Base-by-base conservation (phyloP, 53 echinoderm and acorn worm species). In the Paracentrotus lividus region DNA sequence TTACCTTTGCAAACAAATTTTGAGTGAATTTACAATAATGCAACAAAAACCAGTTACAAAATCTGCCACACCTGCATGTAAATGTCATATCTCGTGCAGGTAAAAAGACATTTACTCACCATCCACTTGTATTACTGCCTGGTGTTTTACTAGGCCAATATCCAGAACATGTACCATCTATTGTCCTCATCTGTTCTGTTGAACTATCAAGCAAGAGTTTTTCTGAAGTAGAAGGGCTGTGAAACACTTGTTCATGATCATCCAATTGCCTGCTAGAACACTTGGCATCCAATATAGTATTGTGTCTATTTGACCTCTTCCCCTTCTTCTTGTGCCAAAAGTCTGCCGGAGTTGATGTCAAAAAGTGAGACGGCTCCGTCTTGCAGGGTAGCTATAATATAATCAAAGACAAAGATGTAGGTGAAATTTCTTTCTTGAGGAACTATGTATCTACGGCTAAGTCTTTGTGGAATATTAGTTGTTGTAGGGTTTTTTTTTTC, bases 181-280 rank as follows among this genome's bases (percentile, higher is more conserved):
- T 31, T 2, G 16, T 21, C 86, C 20, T 56, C 57, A 81, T 81
- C 18, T 81, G 81, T 4, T 56, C 36, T 55, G 20, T 86, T 1
- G 86, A 55, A 34, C 86, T 21, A 86, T 86, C 33, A 56, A 86
- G 86, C 18, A 86, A 56, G 36, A 86, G 55, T 36, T 56, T 86
- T 16, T 86, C 86, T 86, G 86, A 52, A 56, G 86, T 56, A 56
- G 56, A 86, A 10, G 81, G 81, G 47, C 81, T 81, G 55, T 86
- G 57, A 26, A 55, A 36, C 56, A 86, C 86, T 2, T 4, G 2
- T 21, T 21, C 55, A 47, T 27, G 24, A 81, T 72, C 36, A 72
- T 72, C 40, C 13, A 45, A 47, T 85, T 85, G 29, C 16, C 53
- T 16, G 34, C 33, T 32, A 47, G 43, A 8, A 29, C 36, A 20